Evolutionary conservation across 2,888 invertebrate species (phyloP).

Genomic region (Timandra comae): DNA sequence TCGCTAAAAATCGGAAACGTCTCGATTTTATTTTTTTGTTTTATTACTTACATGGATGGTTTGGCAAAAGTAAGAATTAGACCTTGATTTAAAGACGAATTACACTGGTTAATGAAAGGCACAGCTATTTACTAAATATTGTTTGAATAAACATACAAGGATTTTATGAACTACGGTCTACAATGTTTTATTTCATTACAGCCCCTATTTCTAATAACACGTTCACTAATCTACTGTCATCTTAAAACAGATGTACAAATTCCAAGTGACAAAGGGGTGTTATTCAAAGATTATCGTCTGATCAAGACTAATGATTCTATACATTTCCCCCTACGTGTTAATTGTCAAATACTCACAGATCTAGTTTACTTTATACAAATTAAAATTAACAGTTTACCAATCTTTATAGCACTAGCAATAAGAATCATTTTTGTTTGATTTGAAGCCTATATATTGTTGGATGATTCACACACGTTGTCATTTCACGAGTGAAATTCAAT

Average conservation of each 20-base stretch:
- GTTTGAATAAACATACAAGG: too few species aligned
- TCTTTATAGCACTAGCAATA: slow-evolving; percentile 2
- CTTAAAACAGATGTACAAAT: slow-evolving; percentile 29
- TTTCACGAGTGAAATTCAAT: slow-evolving; percentile 64
- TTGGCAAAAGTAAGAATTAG: too few species aligned
- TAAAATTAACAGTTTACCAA: slow-evolving; percentile 39
- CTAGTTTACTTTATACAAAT: slow-evolving; percentile 70
- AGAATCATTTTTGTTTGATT: slow-evolving; percentile 5
- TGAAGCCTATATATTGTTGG: slow-evolving; percentile 23
- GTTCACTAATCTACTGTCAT: too few species aligned
- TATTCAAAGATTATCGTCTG: slow-evolving; percentile 65
- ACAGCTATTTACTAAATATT: too few species aligned
- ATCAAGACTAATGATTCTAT: slow-evolving; percentile 67
- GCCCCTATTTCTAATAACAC: too few species aligned
- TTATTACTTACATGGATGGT: too few species aligned
- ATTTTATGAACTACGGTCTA: too few species aligned
- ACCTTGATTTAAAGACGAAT: too few species aligned
- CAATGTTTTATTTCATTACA: too few species aligned
- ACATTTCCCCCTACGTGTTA: slow-evolving; percentile 54
- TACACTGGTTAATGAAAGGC: too few species aligned
- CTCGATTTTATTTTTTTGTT: too few species aligned
- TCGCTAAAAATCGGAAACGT: too few species aligned
- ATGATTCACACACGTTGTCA: slow-evolving; percentile 60
- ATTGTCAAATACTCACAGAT: slow-evolving; percentile 60
- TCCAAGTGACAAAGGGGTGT: slow-evolving; percentile 59